These are phyloP conservation scores for Eriocheir sinensis DNA, from an alignment of 1,140 invertebrate species.

Conservation along the genomic window DNA sequence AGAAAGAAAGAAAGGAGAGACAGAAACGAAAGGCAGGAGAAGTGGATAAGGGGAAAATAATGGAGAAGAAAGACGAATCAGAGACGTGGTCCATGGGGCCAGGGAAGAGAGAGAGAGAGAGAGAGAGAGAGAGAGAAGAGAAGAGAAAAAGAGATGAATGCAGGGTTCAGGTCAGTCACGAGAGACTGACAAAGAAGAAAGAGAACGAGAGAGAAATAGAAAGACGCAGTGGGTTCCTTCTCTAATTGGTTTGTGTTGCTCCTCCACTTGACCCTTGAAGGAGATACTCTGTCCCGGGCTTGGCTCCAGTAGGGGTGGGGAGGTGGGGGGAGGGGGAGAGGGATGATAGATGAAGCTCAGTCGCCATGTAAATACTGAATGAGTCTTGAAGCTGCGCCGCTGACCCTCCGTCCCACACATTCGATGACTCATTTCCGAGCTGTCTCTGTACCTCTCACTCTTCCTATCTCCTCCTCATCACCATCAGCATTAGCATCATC, in stretches of 20 bases:
- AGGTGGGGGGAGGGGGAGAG: neutral
- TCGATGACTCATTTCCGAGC: neutral
- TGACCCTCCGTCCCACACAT: too few relatives aligned
- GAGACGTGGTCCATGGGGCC: too few relatives aligned
- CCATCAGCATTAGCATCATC: neutral
- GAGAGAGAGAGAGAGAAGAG: too few relatives aligned
- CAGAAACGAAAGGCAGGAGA: too few relatives aligned
- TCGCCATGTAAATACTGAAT: neutral
- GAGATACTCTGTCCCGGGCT: neutral
- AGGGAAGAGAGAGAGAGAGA: too few relatives aligned
- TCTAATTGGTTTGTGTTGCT: slow-evolving; percentile 2
- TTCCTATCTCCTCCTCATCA: neutral
- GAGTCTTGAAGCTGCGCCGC: neutral
- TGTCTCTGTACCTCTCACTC: neutral
- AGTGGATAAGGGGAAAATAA: too few relatives aligned
- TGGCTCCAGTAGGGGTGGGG: neutral
- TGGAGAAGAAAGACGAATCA: too few relatives aligned
- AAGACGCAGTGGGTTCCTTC: neutral
- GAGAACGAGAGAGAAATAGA: neutral
- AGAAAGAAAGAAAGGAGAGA: too few relatives aligned
- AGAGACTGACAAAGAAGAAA: too few relatives aligned
- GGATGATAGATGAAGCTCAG: neutral
- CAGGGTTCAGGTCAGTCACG: too few relatives aligned
- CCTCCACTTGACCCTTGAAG: slow-evolving; percentile 20
- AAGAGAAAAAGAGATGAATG: too few relatives aligned